phyloP scores from a whole-genome alignment of 2,888 invertebrate genomes.

The Rotaria magnacalcarata region DNA sequence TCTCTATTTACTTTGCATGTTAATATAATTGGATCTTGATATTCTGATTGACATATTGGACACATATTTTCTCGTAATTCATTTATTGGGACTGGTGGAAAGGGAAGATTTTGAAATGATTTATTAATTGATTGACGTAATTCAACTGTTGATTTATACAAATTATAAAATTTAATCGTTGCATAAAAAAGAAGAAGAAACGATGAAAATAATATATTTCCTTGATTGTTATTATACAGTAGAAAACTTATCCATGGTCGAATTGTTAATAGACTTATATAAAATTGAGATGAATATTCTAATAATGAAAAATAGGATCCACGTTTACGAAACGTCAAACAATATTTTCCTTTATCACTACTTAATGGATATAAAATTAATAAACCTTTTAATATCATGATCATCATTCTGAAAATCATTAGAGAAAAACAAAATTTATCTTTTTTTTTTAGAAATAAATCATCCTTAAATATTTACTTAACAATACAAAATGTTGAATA shows the following conservation, averaged over 20 bases:
- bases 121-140: neutral
- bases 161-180: neutral
- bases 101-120: neutral
- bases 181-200: neutral
- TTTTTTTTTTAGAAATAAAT: neutral
- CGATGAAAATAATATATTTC: neutral
- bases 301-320: neutral
- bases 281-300: neutral
- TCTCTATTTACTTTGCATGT: slow-evolving; percentile 5
- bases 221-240: neutral
- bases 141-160: neutral
- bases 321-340: neutral
- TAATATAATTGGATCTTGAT: slow-evolving; percentile 1
- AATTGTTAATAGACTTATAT: neutral
- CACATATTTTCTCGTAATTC: neutral
- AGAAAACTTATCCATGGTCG: neutral
- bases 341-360: neutral
- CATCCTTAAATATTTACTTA: neutral
- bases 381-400: neutral
- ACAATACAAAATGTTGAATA: slow-evolving; percentile 27
- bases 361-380: neutral
- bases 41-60: slow-evolving; percentile 2
- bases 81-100: neutral
- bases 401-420: neutral
- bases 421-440: neutral